These are phyloP conservation scores for Elaphurus davidianus DNA, from an alignment of 2,113 vertebrate species.

Conservation along the genomic window DNA sequence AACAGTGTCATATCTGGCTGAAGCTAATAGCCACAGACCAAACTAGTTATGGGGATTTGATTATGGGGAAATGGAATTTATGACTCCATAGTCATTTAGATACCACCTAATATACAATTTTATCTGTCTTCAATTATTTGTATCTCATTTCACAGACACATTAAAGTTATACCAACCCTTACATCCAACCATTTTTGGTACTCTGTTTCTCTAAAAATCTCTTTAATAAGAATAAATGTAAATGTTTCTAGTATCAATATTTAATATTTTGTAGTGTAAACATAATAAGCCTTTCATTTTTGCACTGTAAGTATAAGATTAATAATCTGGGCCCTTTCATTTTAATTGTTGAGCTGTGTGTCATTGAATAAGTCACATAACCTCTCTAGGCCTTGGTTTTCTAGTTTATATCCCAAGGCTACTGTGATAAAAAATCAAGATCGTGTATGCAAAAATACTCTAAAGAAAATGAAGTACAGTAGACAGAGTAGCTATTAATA, in stretches of 20 bases:
- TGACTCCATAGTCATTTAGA: not conserved
- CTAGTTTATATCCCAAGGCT: not conserved
- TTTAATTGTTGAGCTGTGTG: not conserved
- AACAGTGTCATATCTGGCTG: not conserved
- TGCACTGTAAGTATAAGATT: not conserved
- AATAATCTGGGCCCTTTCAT: not conserved
- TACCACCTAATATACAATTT: not conserved
- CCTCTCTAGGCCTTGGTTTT: not conserved
- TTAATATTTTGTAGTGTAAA: not conserved
- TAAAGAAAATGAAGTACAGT: not conserved
- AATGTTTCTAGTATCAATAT: not conserved
- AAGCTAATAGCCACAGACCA: not conserved
- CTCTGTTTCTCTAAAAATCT: not conserved
- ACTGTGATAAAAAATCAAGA: not conserved
- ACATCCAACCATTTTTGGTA: not conserved
- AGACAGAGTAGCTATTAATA: not conserved
- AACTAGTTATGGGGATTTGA: not conserved
- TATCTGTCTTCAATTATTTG: not conserved
- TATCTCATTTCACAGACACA: conserved; percentile 25
- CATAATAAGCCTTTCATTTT: conserved; percentile 9
- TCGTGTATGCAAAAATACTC: not conserved
- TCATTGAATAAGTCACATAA: not conserved
- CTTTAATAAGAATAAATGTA: not conserved
- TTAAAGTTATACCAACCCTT: not conserved
- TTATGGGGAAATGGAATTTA: not conserved